Percentiles rank a stretch among this genome's conserved stretches.
Evolutionary conservation across 2,888 invertebrate species (phyloP).

Genomic region (Drosophila falleni): DNA sequence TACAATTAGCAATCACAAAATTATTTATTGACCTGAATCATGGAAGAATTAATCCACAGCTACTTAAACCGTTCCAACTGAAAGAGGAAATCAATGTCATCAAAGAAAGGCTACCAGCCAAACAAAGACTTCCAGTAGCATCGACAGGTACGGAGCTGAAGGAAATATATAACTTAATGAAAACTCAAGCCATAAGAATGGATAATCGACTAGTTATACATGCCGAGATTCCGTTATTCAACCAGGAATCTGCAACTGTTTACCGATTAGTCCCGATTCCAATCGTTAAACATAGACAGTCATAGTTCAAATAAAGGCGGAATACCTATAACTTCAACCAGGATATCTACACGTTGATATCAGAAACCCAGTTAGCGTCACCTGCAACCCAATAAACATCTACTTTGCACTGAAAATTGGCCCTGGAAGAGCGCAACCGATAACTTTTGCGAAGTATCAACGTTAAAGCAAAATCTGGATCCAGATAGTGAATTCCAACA

Average conservation of each 20-base stretch:
- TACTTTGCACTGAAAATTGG: not conserved
- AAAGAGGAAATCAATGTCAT: too few species aligned
- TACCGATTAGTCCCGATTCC: not conserved
- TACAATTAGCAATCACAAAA: too few species aligned
- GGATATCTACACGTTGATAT: not conserved
- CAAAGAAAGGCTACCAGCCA: not conserved
- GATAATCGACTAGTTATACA: not conserved
- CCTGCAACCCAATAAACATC: not conserved
- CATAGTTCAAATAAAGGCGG: not conserved
- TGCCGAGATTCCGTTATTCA: not conserved
- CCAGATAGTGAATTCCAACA: not conserved
- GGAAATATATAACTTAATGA: not conserved
- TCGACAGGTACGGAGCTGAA: not conserved
- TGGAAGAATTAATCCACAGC: too few species aligned
- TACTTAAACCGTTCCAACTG: too few species aligned
- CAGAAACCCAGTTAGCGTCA: not conserved
- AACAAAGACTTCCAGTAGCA: not conserved
- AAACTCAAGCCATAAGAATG: not conserved
- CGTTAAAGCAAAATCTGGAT: not conserved
- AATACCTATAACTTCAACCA: too few species aligned
- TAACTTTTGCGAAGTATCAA: not conserved
- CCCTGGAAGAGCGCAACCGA: not conserved
- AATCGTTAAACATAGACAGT: not conserved
- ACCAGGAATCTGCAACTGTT: not conserved
- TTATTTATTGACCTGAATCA: too few species aligned